Evolutionary conservation across 2,797 vertebrate genomes (phyloP).

Genomic region (Protonibea diacanthus): DNA sequence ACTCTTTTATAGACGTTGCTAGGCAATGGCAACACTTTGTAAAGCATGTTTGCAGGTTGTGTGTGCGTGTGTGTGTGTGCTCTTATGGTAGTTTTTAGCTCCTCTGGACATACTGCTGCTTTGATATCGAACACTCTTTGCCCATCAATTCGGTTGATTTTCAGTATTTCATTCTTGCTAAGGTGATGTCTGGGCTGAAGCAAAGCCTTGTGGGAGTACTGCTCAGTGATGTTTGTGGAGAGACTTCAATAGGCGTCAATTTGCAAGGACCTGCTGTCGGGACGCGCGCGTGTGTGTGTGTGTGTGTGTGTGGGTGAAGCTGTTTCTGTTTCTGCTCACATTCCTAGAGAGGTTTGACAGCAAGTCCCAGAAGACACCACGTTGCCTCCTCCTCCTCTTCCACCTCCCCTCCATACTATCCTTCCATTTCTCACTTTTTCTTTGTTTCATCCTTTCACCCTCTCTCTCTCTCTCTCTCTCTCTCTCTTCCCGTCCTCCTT

Average conservation of each 20-base stretch:
- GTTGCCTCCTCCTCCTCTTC: slow-evolving; percentile 23
- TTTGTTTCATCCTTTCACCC: slow-evolving; percentile 32
- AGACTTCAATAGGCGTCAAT: slow-evolving; percentile 68
- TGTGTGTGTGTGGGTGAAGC: slow-evolving; percentile 60
- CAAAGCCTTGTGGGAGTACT: slow-evolving; percentile 64
- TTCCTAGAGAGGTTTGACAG: slow-evolving; percentile 89
- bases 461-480: slow-evolving; percentile 21
- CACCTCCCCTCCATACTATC: slow-evolving; percentile 19
- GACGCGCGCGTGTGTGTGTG: slow-evolving; percentile 20
- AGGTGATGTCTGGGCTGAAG: slow-evolving; percentile 69
- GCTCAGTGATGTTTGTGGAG: slow-evolving; percentile 66
- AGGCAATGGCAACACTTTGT: background rate
- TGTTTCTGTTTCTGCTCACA: slow-evolving; percentile 84
- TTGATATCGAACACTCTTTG: slow-evolving; percentile 45
- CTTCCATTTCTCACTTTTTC: slow-evolving; percentile 39
- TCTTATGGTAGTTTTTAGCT: slow-evolving; percentile 19
- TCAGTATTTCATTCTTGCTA: slow-evolving; percentile 54
- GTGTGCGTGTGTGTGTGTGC: background rate
- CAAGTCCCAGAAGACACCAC: slow-evolving; percentile 82
- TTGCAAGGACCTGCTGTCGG: slow-evolving; percentile 58
- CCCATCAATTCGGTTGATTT: slow-evolving; percentile 48
- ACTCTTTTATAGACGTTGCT: background rate
- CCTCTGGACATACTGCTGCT: slow-evolving; percentile 43
- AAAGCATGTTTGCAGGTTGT: background rate
- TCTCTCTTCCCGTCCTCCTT: slow-evolving; percentile 28